These are phyloP conservation scores for Amblyornis subalaris DNA, from an alignment of 2,113 vertebrate species.

Conservation along the genomic window DNA sequence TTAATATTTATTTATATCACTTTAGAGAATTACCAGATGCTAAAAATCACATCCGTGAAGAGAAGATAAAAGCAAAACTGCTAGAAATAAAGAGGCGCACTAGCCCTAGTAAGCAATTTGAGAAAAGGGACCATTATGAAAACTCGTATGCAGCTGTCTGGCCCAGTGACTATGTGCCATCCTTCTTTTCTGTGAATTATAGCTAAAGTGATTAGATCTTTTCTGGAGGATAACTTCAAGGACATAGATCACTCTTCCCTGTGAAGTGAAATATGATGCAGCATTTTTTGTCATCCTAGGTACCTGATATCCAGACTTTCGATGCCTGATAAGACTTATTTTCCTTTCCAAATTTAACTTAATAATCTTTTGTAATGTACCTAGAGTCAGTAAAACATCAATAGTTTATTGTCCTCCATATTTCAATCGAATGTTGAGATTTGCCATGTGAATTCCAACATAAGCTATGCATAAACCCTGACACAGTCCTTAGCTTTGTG, in stretches of 20 bases:
- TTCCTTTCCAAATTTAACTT: not conserved
- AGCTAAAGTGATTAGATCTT: not conserved
- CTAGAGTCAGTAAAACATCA: not conserved
- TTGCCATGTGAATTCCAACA: not conserved
- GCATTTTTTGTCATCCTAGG: not conserved
- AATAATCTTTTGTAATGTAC: not conserved
- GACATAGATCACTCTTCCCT: not conserved
- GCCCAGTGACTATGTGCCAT: not conserved
- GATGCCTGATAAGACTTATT: not conserved
- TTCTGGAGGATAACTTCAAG: not conserved
- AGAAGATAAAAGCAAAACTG: not conserved
- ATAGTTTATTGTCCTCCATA: not conserved
- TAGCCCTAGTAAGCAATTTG: not conserved
- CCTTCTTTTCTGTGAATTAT: not conserved
- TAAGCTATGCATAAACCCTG: not conserved
- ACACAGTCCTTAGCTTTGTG: not conserved
- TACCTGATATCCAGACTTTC: not conserved
- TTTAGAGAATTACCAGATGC: not conserved
- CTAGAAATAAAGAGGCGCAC: not conserved
- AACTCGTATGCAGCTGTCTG: not conserved
- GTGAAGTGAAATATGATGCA: not conserved
- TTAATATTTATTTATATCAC: not conserved
- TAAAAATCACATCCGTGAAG: not conserved
- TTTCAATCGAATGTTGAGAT: rapidly evolving
- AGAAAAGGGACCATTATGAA: not conserved